phyloP scores from a whole-genome alignment of 2,888 invertebrate genomes.

The Cremastinae sp. region DNA sequence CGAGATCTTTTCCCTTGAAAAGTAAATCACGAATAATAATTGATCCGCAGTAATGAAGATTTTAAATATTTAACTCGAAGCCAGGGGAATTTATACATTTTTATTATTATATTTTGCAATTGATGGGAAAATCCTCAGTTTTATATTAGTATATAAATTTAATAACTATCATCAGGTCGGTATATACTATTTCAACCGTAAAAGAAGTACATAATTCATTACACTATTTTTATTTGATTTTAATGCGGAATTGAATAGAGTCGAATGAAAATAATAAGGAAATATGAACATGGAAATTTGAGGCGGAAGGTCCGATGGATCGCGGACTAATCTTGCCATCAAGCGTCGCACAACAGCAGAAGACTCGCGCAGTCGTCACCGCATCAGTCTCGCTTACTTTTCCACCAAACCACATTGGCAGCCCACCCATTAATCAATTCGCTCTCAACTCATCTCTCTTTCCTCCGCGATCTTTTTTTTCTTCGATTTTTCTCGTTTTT shows the following conservation, averaged over 20 bases:
- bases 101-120: no score
- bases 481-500: constrained; percentile 9
- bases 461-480: constrained; percentile 2
- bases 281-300: not conserved
- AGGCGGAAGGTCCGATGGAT: not conserved
- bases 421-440: constrained; percentile 74
- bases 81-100: no score
- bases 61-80: no score
- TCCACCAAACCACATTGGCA: constrained; percentile 70
- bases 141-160: no score
- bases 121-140: no score
- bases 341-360: constrained; percentile 32
- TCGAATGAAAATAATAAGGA: not conserved
- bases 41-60: no score
- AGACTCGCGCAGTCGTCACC: constrained; percentile 59
- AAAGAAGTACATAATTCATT: no score
- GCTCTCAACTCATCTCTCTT: constrained; percentile 58
- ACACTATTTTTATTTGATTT: no score
- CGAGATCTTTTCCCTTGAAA: not conserved
- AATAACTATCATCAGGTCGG: no score
- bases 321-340: constrained; percentile 10
- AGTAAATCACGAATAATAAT: not conserved
- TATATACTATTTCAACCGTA: no score
- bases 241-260: not conserved
- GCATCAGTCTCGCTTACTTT: constrained; percentile 62